These are phyloP conservation scores for Agonopterix arenella DNA, from an alignment of 2,888 invertebrate genomes.

Conservation along the genomic window DNA sequence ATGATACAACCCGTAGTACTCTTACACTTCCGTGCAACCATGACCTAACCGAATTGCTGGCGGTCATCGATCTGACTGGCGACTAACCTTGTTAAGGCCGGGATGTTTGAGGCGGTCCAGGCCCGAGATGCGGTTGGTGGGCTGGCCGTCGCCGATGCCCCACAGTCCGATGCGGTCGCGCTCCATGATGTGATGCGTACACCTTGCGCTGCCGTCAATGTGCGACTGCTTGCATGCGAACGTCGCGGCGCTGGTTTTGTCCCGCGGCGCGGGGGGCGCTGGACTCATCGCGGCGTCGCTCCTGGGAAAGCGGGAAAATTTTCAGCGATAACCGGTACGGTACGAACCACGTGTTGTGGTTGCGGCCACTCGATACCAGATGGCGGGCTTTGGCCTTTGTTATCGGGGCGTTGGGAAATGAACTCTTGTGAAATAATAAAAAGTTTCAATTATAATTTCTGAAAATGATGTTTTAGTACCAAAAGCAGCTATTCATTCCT, in stretches of 20 bases:
- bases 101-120: slow-evolving; percentile 82
- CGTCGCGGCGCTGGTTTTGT: slow-evolving; percentile 52
- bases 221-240: slow-evolving; percentile 52
- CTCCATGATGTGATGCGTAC: slow-evolving; percentile 62
- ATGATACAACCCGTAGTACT: slow-evolving; percentile 16
- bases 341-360: slow-evolving; percentile 44
- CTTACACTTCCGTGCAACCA: slow-evolving; percentile 46
- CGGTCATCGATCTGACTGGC: slow-evolving; percentile 18
- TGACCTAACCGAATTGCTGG: slow-evolving; percentile 44
- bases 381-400: slow-evolving; percentile 35
- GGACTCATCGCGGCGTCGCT: slow-evolving; percentile 67
- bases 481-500: no score
- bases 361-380: slow-evolving; percentile 53
- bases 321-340: slow-evolving; percentile 51
- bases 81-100: slow-evolving; percentile 79
- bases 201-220: slow-evolving; percentile 35
- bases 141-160: slow-evolving; percentile 76
- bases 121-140: slow-evolving; percentile 76
- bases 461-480: no score
- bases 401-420: no score
- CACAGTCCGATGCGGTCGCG: slow-evolving; percentile 81
- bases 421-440: no score
- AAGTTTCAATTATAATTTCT: no score
- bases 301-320: slow-evolving; percentile 71
- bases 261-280: slow-evolving; percentile 55